Conservation (phyloP, 2,888 invertebrate genomes). For the Callosobruchus maculatus region DNA sequence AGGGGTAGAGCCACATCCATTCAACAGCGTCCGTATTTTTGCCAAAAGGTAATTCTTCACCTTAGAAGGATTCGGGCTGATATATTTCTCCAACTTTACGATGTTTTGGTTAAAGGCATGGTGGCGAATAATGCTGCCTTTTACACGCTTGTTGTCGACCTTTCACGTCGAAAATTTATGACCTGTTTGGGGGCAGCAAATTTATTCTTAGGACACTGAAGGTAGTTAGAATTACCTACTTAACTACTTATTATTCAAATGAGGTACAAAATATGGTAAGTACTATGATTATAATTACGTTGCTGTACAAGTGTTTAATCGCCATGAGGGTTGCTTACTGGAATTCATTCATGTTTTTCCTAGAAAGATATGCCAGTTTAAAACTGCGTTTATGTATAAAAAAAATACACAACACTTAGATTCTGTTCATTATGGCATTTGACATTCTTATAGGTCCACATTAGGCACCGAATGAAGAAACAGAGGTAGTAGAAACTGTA, state of each 20-base stretch:
- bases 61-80: neutral
- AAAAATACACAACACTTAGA: no score
- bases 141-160: neutral
- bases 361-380: neutral
- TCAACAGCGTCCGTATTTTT: neutral
- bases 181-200: neutral
- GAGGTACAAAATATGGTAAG: neutral
- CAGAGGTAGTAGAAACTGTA: no score
- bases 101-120: neutral
- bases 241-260: neutral
- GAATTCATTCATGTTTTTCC: neutral
- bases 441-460: no score
- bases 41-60: neutral
- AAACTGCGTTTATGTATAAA: no score
- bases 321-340: neutral
- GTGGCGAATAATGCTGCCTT: neutral
- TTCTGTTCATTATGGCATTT: no score
- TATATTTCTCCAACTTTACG: neutral
- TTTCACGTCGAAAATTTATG: neutral
- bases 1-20: neutral
- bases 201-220: neutral
- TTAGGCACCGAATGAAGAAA: no score
- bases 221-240: neutral
- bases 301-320: neutral
- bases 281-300: neutral